Evolutionary conservation across 2,113 vertebrate genomes (phyloP).

Genomic region (Conger conger): DNA sequence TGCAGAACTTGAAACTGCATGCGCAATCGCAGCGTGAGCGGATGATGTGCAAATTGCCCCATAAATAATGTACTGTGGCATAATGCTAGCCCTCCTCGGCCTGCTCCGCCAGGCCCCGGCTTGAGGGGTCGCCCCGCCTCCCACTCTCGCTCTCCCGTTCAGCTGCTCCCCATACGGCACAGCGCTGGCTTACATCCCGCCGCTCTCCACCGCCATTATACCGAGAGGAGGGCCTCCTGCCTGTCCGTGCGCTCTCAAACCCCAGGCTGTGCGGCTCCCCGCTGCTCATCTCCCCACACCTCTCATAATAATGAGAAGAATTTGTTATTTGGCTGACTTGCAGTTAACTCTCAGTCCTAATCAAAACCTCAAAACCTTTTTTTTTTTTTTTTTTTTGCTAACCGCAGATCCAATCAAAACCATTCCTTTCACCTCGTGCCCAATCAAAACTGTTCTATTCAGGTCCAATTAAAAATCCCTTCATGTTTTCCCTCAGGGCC

Average conservation of each 20-base stretch:
- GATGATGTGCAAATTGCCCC: neutral
- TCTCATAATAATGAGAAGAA: too few species aligned
- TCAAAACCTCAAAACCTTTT: too few species aligned
- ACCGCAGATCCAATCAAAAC: neutral
- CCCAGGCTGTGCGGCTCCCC: neutral
- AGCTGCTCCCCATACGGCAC: neutral
- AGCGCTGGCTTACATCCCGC: neutral
- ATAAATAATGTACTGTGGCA: neutral
- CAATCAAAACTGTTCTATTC: neutral
- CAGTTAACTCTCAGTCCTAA: neutral
- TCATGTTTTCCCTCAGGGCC: neutral
- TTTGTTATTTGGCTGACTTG: too few species aligned
- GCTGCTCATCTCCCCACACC: neutral
- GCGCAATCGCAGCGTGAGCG: neutral
- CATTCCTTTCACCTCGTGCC: neutral
- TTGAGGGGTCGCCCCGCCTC: neutral
- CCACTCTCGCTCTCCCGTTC: neutral
- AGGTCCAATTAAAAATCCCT: neutral
- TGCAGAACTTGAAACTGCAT: neutral
- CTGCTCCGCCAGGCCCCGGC: neutral
- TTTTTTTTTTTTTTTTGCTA: too few species aligned
- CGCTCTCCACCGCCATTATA: neutral
- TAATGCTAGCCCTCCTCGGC: neutral
- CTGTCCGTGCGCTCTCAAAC: neutral
- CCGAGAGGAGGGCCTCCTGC: neutral